Evolutionary conservation across 2,888 invertebrate genomes (phyloP), one percentile per base, ranked within the genome.

Genomic region (Agriopis aurantiaria): DNA sequence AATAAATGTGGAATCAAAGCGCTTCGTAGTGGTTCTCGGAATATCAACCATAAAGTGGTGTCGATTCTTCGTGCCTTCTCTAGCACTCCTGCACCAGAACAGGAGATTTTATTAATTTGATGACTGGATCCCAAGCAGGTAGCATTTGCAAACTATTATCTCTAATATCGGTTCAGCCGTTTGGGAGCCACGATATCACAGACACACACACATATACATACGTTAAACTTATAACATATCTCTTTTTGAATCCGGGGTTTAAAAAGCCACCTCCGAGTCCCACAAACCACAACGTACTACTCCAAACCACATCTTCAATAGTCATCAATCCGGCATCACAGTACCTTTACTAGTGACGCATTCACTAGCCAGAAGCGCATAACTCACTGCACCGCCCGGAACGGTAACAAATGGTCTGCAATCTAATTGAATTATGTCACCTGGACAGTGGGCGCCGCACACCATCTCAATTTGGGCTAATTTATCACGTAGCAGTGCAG

Each of bases 341-440:
- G 63, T 71, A 67, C 58, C 61, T 69, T 75, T 74, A 75, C 68
- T 71, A 71, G 71, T 67, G 71, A 68, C 72, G 77, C 65, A 75
- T 74, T 75, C 73, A 74, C 68, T 65, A 64, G 55, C 58, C 60
- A 62, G 58, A 72, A 72, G 72, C 69, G 78, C 82, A 84, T 85
- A 85, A 84, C 80, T 85, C 86, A 86, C 80, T 71, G 78, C 78
- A 77, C 78, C 80, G 74, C 76, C 75, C 77, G 77, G 76, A 78
- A 73, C 78, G 74, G 74, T 87, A 86, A 89, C 84, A 86, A 89
- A 89, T 86, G 86, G 86, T 76, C 75, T 66, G 86, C 85, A 86
- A 88, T 90, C 84, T 88, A 89, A 89, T 89, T 89, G 89, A 89
- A 88, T 89, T 89, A 89, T 89, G 89, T 87, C 86, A 88, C 87